These are phyloP conservation scores for Ctenodactylus gundi DNA, from an alignment of 2,113 vertebrate genomes.

Conservation along the genomic window DNA sequence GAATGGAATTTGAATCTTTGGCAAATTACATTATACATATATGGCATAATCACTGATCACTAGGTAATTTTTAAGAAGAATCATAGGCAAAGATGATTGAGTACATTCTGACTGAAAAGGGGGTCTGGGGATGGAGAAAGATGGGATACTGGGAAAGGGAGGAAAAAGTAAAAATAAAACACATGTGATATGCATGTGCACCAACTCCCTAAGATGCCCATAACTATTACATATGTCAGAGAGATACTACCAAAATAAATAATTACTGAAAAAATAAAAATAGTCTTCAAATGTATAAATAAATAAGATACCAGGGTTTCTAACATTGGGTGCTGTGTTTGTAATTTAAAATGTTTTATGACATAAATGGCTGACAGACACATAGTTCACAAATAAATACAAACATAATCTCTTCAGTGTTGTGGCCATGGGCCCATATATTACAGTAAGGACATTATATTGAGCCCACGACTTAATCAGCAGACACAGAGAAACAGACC, in stretches of 20 bases:
- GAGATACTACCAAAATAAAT: no score
- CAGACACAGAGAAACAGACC: neutral
- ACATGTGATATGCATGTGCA: no score
- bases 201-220: no score
- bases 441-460: neutral
- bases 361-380: neutral
- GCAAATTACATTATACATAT: neutral
- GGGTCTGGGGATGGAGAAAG: no score
- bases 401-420: neutral
- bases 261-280: no score
- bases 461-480: neutral
- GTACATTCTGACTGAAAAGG: neutral
- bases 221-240: no score
- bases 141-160: no score
- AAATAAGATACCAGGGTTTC: neutral
- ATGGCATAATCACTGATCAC: neutral
- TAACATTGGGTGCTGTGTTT: neutral
- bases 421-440: neutral
- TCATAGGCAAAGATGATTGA: neutral
- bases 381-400: neutral
- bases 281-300: no score
- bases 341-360: neutral
- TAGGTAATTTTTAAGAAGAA: neutral
- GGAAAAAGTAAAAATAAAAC: no score
- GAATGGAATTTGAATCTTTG: neutral